phyloP scores from a whole-genome alignment of 53 echinoderm and acorn worm species.

The Holothuria leucospilota region DNA sequence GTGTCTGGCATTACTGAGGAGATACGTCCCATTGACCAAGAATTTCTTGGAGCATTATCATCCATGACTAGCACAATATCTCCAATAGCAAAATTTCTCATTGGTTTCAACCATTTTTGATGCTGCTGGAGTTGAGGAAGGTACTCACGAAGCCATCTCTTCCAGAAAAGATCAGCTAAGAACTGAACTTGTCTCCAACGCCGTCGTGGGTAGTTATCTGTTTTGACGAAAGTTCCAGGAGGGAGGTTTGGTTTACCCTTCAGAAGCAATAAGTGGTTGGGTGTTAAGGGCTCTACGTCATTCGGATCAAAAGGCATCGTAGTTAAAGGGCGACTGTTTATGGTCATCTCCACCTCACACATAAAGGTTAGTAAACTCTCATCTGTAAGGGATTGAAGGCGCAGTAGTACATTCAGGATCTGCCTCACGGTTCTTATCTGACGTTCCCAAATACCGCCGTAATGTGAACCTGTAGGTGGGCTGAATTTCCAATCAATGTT shows the following conservation, averaged over 20 bases:
- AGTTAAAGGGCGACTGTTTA: conserved; percentile 49
- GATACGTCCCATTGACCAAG: no score
- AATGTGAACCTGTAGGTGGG: conserved; percentile 55
- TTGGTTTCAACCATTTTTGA: conserved; percentile 1
- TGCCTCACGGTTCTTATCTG: conserved; percentile 58
- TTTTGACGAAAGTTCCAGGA: conserved; percentile 41
- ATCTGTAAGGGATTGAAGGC: conserved; percentile 36
- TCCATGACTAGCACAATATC: not conserved
- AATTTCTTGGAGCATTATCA: not conserved
- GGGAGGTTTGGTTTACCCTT: not conserved
- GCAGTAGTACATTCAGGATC: conserved; percentile 52
- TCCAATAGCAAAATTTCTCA: not conserved
- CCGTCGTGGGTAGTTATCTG: conserved; percentile 25
- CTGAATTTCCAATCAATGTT: conserved; percentile 55
- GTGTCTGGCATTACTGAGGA: not conserved
- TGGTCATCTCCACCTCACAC: no score
- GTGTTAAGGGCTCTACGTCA: conserved; percentile 47
- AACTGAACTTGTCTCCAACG: no score
- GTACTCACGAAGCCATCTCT: no score
- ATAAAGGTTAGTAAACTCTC: conserved; percentile 53
- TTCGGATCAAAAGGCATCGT: conserved; percentile 34
- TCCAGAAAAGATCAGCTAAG: no score
- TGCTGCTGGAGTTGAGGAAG: no score
- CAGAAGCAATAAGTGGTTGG: conserved; percentile 49
- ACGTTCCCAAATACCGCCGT: conserved; percentile 57